phyloP scores from a whole-genome alignment of 2,797 vertebrate genomes.

The Phoebastria nigripes region DNA sequence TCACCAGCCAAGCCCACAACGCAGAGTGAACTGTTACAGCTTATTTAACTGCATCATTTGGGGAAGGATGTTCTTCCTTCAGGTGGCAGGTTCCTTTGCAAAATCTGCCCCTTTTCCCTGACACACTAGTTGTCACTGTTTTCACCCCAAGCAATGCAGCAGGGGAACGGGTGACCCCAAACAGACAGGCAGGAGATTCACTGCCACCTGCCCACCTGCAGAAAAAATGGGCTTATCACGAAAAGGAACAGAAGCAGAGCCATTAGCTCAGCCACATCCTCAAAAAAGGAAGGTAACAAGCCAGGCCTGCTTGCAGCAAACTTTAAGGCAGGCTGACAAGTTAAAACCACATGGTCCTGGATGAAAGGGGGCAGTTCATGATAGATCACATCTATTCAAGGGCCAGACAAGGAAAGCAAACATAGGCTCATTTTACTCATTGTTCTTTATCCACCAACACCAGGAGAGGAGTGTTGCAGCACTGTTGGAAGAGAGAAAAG shows the following conservation, averaged over 20 bases:
- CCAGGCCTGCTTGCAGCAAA: background rate
- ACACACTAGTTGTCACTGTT: background rate
- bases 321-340: background rate
- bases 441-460: constrained; percentile 24
- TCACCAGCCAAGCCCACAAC: background rate
- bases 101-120: background rate
- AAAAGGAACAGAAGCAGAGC: background rate
- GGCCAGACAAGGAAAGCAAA: constrained; percentile 53
- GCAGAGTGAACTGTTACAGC: background rate
- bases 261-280: background rate
- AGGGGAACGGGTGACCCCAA: background rate
- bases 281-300: background rate
- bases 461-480: constrained; percentile 35
- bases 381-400: constrained; percentile 40
- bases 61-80: background rate
- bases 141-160: background rate
- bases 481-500: background rate
- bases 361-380: constrained; percentile 10
- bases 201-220: background rate
- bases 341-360: background rate
- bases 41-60: background rate
- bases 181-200: background rate
- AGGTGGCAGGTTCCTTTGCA: background rate
- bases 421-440: constrained; percentile 29
- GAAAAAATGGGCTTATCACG: background rate